A percentile compares a stretch with the other conserved stretches of the same genome.
These are phyloP conservation scores for Aplysina aerophoba DNA, from an alignment of 37 sponge, comb jelly and placozoan genomes.

Conservation along the genomic window DNA sequence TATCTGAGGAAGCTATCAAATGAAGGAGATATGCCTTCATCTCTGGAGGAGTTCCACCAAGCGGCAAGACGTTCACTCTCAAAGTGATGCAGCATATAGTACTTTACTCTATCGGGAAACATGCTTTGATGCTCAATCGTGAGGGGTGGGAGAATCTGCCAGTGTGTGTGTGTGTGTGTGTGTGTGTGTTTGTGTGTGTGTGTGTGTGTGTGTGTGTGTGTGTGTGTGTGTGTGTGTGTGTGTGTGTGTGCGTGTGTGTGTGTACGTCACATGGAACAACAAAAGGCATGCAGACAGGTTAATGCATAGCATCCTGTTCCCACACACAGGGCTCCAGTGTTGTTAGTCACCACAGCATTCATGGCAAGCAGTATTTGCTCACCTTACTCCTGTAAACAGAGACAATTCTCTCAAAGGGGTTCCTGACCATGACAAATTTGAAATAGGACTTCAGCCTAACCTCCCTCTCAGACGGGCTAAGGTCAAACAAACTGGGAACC, in stretches of 20 bases:
- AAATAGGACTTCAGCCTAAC: constrained; percentile 38
- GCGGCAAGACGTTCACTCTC: not conserved
- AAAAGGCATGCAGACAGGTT: no score
- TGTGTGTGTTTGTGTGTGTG: constrained; percentile 31
- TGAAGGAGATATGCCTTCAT: not conserved
- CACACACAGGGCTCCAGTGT: no score
- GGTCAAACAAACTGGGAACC: not conserved
- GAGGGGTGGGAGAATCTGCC: not conserved
- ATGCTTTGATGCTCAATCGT: no score
- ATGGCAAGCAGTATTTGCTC: no score
- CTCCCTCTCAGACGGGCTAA: constrained; percentile 9
- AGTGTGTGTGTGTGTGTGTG: constrained; percentile 11
- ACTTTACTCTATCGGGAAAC: no score
- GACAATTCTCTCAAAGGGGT: constrained; percentile 69
- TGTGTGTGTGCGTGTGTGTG: constrained; percentile 3
- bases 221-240: not conserved
- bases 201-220: not conserved
- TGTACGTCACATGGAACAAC: not conserved
- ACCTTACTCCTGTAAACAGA: constrained; percentile 54
- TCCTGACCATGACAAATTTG: constrained; percentile 56
- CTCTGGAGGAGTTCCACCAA: not conserved
- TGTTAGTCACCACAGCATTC: no score
- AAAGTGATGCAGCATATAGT: no score
- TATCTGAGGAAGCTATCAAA: constrained; percentile 7
- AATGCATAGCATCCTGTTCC: no score